Conservation (phyloP, 2,888 invertebrate genomes). For the Cataglyphis albicans region DNA sequence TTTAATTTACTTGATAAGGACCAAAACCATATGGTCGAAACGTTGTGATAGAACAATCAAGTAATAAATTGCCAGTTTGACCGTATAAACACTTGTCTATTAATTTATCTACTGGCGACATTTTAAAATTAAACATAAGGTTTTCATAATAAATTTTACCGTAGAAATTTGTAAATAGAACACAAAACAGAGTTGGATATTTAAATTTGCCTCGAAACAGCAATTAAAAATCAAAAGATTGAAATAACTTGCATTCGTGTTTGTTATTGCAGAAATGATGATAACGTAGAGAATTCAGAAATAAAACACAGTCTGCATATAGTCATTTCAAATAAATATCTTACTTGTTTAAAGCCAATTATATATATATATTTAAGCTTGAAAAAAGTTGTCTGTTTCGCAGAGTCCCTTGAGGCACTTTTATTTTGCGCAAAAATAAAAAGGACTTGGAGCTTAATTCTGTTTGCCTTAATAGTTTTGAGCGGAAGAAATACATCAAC, state of each 20-base stretch:
- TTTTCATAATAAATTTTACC: background rate
- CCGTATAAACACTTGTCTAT: no score
- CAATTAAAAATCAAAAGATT: background rate
- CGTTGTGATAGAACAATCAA: no score
- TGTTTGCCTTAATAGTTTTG: background rate
- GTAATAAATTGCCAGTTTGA: no score
- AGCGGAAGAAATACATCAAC: background rate
- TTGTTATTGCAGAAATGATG: background rate
- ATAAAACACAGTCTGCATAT: background rate
- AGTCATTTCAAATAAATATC: background rate
- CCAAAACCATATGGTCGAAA: no score
- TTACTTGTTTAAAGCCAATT: background rate
- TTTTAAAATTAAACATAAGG: no score
- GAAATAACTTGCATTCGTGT: background rate
- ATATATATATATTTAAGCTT: background rate
- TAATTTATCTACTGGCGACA: no score
- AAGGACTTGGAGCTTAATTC: background rate
- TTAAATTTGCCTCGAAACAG: background rate
- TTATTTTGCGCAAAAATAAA: background rate
- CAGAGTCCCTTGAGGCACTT: background rate
- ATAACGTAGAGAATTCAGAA: background rate
- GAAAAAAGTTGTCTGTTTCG: background rate
- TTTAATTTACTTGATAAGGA: no score
- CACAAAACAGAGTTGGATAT: background rate
- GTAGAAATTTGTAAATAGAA: background rate